Evolutionary conservation across 2,888 invertebrate species (phyloP).

Genomic region (Temnothorax ravouxi): DNA sequence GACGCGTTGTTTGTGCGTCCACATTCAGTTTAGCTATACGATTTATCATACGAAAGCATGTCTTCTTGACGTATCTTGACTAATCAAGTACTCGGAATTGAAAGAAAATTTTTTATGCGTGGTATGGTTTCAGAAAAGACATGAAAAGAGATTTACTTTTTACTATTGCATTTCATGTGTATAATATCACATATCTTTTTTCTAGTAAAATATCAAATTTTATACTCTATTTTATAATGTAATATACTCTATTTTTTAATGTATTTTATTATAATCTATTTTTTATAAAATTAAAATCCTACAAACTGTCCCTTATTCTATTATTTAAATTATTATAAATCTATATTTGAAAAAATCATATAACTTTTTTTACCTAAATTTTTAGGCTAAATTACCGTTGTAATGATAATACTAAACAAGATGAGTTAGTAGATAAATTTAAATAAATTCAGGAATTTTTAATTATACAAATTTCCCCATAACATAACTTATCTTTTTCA

Average conservation of each 20-base stretch:
- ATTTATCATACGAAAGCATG: constrained; percentile 11
- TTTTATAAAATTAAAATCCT: neutral
- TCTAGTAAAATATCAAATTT: neutral
- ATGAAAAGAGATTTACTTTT: neutral
- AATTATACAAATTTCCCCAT: neutral
- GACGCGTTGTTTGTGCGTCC: constrained; percentile 41
- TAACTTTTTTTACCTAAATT: neutral
- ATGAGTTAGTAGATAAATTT: neutral
- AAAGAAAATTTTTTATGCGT: neutral
- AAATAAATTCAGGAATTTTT: neutral
- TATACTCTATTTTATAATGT: too few relatives aligned
- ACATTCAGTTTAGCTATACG: constrained; percentile 1
- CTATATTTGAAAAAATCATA: neutral
- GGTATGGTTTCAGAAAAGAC: neutral
- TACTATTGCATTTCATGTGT: neutral
- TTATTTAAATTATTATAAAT: neutral
- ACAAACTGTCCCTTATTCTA: neutral
- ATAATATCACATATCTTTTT: neutral
- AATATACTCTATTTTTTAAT: too few relatives aligned
- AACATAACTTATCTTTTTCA: neutral
- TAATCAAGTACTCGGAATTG: neutral
- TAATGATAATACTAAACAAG: neutral
- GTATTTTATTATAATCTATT: neutral
- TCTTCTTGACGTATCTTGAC: neutral
- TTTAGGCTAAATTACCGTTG: neutral